Base-by-base conservation (phyloP, 2,113 vertebrate genomes). In the Planiliza haematocheilus region DNA sequence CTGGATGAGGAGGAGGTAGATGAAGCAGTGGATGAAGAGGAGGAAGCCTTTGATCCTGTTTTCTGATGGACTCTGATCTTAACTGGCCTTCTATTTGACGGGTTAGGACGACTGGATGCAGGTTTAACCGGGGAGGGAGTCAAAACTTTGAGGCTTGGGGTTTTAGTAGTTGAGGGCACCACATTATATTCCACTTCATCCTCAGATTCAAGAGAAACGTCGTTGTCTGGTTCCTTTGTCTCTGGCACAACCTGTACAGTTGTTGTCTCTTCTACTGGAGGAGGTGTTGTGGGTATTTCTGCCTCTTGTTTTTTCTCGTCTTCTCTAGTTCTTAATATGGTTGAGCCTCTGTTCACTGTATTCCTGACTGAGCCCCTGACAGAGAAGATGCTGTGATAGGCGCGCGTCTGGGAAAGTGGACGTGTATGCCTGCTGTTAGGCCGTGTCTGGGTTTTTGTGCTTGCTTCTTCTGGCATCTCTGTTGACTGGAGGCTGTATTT, bases 301-400 rank as follows among this genome's bases (percentile, higher is more conserved):
- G 70, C 50, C n/a, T 85, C 73, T 21, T 83, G 70, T 16, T 78
- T 52, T 9, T 75, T 83, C 10, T 88, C 62, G 1, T 80, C 37
- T 55, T 85, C 70, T 74, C 21, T 83, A 49, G 45, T 55, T 64
- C 14, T 84, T 81, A 83, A 87, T 78, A 86, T 75, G 34, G 83
- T 73, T 36, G 79, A 21, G 3, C 1, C 80, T 66, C 82, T 88
- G 67, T 83, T 77, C 12, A 14, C 30, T 0, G 75, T 77, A 2
- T 84, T 90, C 71, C 63, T 93, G 67, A 85, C 42, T 9, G 94
- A 91, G 1, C 84, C 89, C 85, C 94, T 94, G 9, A 94, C 89
- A 2, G 93, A 87, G 46, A 94, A 91, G 30, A 92, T 89, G 77
- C 91, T 91, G 74, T 95, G 95, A 57, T 94, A 81, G 2, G 95